Percentiles rank a stretch among this genome's conserved stretches.
These are phyloP conservation scores for Leptinotarsa defecta DNA, from an alignment of 1,140 invertebrate species.

Conservation along the genomic window DNA sequence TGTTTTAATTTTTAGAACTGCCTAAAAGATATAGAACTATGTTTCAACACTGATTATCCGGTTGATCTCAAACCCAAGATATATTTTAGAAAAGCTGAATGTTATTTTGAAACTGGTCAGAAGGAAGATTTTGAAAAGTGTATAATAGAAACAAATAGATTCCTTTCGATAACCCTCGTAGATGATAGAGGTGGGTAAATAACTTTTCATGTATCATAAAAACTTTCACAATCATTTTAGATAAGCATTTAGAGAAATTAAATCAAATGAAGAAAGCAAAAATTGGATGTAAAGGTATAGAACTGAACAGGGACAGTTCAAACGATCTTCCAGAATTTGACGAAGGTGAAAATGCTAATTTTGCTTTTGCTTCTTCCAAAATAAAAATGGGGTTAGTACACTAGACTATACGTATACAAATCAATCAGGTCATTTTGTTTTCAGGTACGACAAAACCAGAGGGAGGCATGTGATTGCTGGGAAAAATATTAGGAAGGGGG, in stretches of 20 bases:
- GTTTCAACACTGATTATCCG: conserved; percentile 45
- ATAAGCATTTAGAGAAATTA: conserved; percentile 40
- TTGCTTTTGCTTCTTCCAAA: conserved; percentile 47
- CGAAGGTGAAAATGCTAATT: conserved; percentile 46
- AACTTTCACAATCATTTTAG: conserved; percentile 30
- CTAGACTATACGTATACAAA: background rate
- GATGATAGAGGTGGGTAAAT: conserved; percentile 41
- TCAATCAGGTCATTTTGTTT: conserved; percentile 25
- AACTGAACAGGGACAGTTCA: conserved; percentile 36
- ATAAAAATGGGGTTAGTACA: conserved; percentile 47
- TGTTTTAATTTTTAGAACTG: conserved; percentile 42
- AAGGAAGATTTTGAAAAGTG: conserved; percentile 43
- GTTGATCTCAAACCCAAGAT: conserved; percentile 47
- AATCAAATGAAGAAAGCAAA: conserved; percentile 38
- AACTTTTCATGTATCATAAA: background rate
- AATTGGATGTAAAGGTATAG: conserved; percentile 32
- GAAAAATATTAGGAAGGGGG: conserved; percentile 63
- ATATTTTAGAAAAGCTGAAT: conserved; percentile 45
- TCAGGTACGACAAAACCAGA: conserved; percentile 54
- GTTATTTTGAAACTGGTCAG: conserved; percentile 42
- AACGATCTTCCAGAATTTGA: conserved; percentile 44
- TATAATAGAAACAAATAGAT: conserved; percentile 37
- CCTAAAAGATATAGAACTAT: conserved; percentile 48
- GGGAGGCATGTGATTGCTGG: conserved; percentile 63
- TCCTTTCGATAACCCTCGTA: conserved; percentile 36